These are phyloP conservation scores for Drosophila nikananu DNA, from an alignment of 1,140 invertebrate species.

Conservation along the genomic window DNA sequence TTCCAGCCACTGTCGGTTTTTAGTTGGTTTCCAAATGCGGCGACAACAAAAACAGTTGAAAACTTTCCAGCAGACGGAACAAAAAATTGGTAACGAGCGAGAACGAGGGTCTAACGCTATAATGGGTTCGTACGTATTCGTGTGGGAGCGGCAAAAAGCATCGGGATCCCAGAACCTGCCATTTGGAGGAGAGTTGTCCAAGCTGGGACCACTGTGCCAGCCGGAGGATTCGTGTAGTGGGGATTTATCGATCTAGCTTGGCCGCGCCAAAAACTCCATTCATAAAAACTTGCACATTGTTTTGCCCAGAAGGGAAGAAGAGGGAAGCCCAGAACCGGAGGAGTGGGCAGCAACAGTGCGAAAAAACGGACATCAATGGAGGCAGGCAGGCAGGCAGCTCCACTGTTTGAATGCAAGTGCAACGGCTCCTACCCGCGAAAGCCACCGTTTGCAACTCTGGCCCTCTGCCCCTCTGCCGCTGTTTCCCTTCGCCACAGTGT, in stretches of 20 bases:
- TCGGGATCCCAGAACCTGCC: slow-evolving; percentile 23
- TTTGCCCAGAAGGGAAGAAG: slow-evolving; percentile 49
- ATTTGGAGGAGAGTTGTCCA: slow-evolving; percentile 19
- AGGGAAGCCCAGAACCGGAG: slow-evolving; percentile 49
- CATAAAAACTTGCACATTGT: slow-evolving; percentile 84
- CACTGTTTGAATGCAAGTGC: slow-evolving; percentile 68
- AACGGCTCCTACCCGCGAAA: slow-evolving; percentile 35
- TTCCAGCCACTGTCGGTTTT: slow-evolving; percentile 52
- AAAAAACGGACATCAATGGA: slow-evolving; percentile 64
- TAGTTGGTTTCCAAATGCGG: slow-evolving; percentile 75
- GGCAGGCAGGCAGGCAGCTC: slow-evolving; percentile 38
- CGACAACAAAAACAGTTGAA: slow-evolving; percentile 49
- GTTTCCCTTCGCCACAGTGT: background rate
- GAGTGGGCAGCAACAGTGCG: slow-evolving; percentile 57
- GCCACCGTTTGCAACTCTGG: slow-evolving; percentile 1
- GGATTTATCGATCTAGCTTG: slow-evolving; percentile 83
- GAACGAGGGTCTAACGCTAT: slow-evolving; percentile 20
- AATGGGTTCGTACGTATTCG: slow-evolving; percentile 18
- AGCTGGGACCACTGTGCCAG: slow-evolving; percentile 58
- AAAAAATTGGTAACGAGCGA: slow-evolving; percentile 29
- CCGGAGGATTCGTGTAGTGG: slow-evolving; percentile 64
- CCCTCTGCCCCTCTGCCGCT: background rate
- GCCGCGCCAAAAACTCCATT: slow-evolving; percentile 84
- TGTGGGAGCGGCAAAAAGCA: slow-evolving; percentile 32
- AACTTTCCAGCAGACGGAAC: slow-evolving; percentile 44